Base-by-base conservation (phyloP, 1,140 invertebrate species). In the Diorhabda elongata region DNA sequence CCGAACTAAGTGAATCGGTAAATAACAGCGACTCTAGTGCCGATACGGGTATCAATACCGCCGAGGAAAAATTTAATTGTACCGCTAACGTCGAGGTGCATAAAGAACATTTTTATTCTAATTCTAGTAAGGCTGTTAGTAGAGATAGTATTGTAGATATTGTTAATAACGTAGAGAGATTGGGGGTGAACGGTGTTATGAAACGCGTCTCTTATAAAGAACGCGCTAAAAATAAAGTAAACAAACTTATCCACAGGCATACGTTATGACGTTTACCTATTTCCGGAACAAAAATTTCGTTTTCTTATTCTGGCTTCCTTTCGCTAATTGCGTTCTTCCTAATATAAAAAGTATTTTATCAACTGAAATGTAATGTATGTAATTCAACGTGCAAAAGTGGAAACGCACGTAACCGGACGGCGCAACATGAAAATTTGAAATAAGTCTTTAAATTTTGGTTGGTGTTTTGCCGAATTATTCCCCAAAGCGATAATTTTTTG, bases 191-290 rank as follows among this genome's bases (percentile, higher is more conserved):
- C 44, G 68, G 66, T 47, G 67, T 69, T 43, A 70, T 69, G 66
- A 61, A 72, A 65, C 47, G n/a, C 47, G 72, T 73, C 68, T 73
- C 69, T 43, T 75, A 75, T 61, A 78, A 78, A 57, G 76, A 77
- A 56, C 74, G 73, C 11, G 66, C 73, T 57, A 76, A 77, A 66
- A 71, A 70, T 56, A 76, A 75, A 69, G 75, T 77, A 60, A 79
- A 70, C 67, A 75, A 80, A 73, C 71, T 80, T 58, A 78, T 79
- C 61, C 79, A 81, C 72, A 77, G 80, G 71, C 80, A 80, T 72
- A 80, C 80, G 47, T 81, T 81, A 81, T 81, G 80, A 81, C 80
- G 71, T 74, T 67, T 69, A 65, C 68, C 44, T 41, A 9, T 69
- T 1, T 26, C 26, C 26, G 26, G 26, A 26, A 26, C 26, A 26